Conservation (phyloP, 2,113 vertebrate genomes). For the Phasianus colchicus region DNA sequence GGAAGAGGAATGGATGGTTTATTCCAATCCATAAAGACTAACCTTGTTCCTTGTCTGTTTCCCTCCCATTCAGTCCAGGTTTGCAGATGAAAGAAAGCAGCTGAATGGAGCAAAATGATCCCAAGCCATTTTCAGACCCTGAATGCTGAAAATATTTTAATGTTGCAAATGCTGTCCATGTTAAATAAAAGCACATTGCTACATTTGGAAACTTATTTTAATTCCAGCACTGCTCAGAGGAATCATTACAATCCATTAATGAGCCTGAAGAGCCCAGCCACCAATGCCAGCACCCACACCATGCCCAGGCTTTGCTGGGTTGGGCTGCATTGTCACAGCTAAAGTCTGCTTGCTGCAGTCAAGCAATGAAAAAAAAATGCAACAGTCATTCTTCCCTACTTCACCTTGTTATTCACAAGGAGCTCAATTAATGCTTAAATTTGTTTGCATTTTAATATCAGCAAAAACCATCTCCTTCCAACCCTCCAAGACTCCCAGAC, state of each 20-base stretch:
- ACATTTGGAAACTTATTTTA: neutral
- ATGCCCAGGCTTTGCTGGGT: neutral
- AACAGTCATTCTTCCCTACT: neutral
- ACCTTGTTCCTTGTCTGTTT: neutral
- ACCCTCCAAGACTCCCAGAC: neutral
- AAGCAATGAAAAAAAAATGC: neutral
- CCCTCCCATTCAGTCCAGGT: neutral
- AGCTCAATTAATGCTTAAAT: neutral
- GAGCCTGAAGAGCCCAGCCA: neutral
- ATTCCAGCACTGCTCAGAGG: neutral
- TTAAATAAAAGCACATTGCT: neutral
- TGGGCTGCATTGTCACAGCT: accelerated
- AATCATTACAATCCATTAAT: neutral
- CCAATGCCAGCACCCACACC: accelerated
- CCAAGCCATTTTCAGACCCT: neutral
- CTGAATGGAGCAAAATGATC: neutral
- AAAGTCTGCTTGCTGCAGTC: neutral
- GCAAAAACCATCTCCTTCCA: neutral
- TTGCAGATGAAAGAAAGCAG: neutral
- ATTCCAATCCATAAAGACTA: neutral
- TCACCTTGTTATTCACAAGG: neutral
- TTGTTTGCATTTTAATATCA: neutral
- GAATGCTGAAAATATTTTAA: neutral
- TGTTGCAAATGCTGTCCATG: neutral
- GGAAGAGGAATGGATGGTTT: neutral